Conservation (phyloP, 2,797 vertebrate genomes). For the Bovichtus diacanthus region DNA sequence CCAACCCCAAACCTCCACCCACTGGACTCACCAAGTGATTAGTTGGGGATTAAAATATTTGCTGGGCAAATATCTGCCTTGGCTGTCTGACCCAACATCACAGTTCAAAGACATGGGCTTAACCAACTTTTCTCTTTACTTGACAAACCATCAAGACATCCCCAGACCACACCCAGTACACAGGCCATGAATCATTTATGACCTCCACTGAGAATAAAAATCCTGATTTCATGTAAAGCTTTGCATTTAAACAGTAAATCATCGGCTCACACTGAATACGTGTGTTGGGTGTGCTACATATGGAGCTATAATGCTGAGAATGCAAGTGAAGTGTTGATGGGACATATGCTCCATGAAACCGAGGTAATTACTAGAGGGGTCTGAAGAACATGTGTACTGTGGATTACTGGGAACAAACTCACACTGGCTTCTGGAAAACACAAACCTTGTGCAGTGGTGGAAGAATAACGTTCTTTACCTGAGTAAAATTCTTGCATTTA, state of each 20-base stretch:
- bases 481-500: slow-evolving; percentile 4
- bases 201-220: slow-evolving; percentile 17
- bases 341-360: slow-evolving; percentile 50
- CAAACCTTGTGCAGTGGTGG: not conserved
- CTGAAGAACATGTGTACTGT: slow-evolving; percentile 36
- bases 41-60: slow-evolving; percentile 99
- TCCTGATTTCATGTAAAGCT: slow-evolving; percentile 23
- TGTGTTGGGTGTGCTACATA: not conserved
- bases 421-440: slow-evolving; percentile 24
- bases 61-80: slow-evolving; percentile 98
- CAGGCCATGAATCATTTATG: slow-evolving; percentile 56
- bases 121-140: slow-evolving; percentile 81
- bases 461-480: not conserved
- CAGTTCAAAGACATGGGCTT: slow-evolving; percentile 87
- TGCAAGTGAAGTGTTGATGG: slow-evolving; percentile 43
- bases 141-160: slow-evolving; percentile 77
- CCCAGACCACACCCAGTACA: slow-evolving; percentile 68
- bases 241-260: slow-evolving; percentile 31
- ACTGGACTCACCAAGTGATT: slow-evolving; percentile 96
- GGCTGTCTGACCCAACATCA: slow-evolving; percentile 86
- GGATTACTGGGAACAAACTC: slow-evolving; percentile 35
- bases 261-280: slow-evolving; percentile 26
- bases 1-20: slow-evolving; percentile 72
- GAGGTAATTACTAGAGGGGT: slow-evolving; percentile 42
- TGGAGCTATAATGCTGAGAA: slow-evolving; percentile 49